Evolutionary conservation across 2,113 vertebrate genomes (phyloP), one percentile per base, ranked within the genome.

Genomic region (Turdus rufiventris): DNA sequence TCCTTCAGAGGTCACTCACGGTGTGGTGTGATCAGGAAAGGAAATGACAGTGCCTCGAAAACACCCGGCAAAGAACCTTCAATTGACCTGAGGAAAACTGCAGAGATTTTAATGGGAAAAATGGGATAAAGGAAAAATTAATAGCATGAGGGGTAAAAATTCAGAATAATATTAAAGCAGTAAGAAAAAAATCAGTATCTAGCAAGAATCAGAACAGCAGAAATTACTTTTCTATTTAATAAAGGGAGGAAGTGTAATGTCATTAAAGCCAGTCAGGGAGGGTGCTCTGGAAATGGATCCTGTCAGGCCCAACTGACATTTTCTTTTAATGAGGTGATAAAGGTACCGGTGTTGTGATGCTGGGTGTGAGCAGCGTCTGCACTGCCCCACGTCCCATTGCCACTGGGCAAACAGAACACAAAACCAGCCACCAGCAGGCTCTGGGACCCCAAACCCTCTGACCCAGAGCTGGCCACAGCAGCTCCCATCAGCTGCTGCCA

Each of bases 281-380:
- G 63, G 18, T 33, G 72, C 28, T 7, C n/a, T 54, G 56, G 54
- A 70, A 80, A 91, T 60, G 66, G 83, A 76, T 80, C 67, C 72
- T 77, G 94, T 58, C 94, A 80, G 34, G 65, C 5, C 7, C 5
- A 82, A 80, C 6, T 92, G 91, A 89, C 72, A 3, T 70, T 60
- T 92, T 33, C 60, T 58, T 84, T 84, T 95, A 95, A 87, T 89
- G 89, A 89, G 83, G 62, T 80, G 43, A 84, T 74, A 74, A 84
- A 89, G 76, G 84, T 29, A 66, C 66, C 26, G 8, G 63, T 20
- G 60, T 4, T 56, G 80, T 31, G 50, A 51, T n/a, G 70, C 57
- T 26, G 63, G 75, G 61, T 70, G 83, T 80, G 72, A 19, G 12
- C 83, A 53, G 88, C n/a, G 2, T 53, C 47, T 17, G 67, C 53